Evolutionary conservation across 1,140 invertebrate genomes (phyloP).

Genomic region (Brachionus rubens): DNA sequence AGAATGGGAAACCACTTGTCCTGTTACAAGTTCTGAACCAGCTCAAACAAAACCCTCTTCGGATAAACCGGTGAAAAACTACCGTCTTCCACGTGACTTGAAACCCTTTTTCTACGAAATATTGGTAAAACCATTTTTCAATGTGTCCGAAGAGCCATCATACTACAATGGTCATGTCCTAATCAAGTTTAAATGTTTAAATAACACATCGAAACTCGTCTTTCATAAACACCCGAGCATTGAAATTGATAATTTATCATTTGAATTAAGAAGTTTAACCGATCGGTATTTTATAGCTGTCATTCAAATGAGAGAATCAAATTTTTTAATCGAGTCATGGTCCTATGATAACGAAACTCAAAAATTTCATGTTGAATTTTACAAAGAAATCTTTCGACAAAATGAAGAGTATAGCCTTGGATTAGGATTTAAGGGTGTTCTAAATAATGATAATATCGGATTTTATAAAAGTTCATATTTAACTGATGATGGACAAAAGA

Average conservation of each 20-base stretch:
- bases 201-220: slow-evolving; percentile 38
- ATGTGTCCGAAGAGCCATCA: not conserved
- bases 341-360: slow-evolving; percentile 1
- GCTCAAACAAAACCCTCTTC: not conserved
- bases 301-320: not conserved
- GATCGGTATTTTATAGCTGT: slow-evolving; percentile 15
- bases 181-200: slow-evolving; percentile 16
- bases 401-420: slow-evolving; percentile 8
- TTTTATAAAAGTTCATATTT: slow-evolving; percentile 36
- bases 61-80: slow-evolving; percentile 41
- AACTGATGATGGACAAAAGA: not conserved
- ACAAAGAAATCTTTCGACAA: slow-evolving; percentile 1
- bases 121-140: slow-evolving; percentile 33
- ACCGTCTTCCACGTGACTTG: slow-evolving; percentile 68
- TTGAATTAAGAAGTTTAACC: slow-evolving; percentile 21
- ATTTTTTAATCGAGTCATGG: not conserved
- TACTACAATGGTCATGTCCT: slow-evolving; percentile 7
- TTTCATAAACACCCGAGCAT: slow-evolving; percentile 7
- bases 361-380: slow-evolving; percentile 1
- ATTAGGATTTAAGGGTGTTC: slow-evolving; percentile 3
- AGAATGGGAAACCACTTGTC: not conserved
- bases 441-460: slow-evolving; percentile 21
- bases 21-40: not conserved
- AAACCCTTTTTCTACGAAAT: slow-evolving; percentile 73
- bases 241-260: slow-evolving; percentile 3